Evolutionary conservation across 2,797 vertebrate species (phyloP).

Genomic region (Darevskia nairensis): DNA sequence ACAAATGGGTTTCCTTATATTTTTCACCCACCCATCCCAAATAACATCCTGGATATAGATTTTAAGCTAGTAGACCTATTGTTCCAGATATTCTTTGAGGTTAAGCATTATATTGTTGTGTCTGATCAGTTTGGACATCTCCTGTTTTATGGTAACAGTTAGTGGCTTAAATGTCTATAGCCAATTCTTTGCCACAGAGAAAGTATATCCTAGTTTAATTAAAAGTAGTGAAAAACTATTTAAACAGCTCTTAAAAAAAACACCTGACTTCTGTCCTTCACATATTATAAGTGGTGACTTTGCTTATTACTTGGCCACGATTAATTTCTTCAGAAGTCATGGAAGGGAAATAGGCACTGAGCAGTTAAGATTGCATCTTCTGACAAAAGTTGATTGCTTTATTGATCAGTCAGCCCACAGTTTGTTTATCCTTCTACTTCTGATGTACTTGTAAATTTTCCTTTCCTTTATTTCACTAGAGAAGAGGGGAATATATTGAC

Average conservation of each 20-base stretch:
- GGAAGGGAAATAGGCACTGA: not conserved
- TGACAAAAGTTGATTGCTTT: not conserved
- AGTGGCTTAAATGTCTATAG: not conserved
- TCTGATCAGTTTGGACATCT: not conserved
- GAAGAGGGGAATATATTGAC: not conserved
- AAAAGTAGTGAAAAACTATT: not conserved
- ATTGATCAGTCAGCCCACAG: not conserved
- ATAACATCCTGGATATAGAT: not conserved
- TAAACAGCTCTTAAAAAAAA: not conserved
- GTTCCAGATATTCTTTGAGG: not conserved
- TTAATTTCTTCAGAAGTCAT: not conserved
- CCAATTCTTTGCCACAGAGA: not conserved
- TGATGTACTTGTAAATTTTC: not conserved
- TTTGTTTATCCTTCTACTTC: not conserved
- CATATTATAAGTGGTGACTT: not conserved
- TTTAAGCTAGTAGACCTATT: not conserved
- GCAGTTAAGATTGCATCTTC: not conserved
- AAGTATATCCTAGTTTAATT: not conserved
- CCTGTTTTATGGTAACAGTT: not conserved
- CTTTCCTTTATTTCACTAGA: not conserved
- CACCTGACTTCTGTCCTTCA: not conserved
- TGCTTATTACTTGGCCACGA: not conserved
- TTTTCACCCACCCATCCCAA: not conserved
- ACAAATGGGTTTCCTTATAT: not conserved
- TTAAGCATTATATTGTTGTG: not conserved